phyloP scores from a whole-genome alignment of 2,797 vertebrate species.

The Rhinoraja longicauda region DNA sequence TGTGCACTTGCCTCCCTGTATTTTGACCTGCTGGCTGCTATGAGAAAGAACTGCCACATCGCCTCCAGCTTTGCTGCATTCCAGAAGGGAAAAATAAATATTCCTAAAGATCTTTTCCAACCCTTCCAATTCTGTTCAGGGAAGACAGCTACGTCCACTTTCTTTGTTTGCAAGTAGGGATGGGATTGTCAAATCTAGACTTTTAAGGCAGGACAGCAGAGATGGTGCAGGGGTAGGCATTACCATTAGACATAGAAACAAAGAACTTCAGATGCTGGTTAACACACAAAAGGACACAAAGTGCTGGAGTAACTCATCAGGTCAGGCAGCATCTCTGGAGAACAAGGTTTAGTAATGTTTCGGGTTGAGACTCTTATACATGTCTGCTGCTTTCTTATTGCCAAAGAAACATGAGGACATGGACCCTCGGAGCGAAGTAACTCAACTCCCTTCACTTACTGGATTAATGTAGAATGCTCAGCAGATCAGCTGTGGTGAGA shows the following conservation, averaged over 20 bases:
- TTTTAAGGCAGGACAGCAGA: neutral
- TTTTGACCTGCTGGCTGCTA: neutral
- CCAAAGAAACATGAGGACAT: neutral
- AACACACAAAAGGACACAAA: too few relatives aligned
- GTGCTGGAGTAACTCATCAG: too few relatives aligned
- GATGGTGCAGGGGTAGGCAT: too few relatives aligned
- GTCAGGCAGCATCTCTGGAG: too few relatives aligned
- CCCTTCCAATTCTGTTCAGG: neutral
- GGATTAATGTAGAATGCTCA: too few relatives aligned
- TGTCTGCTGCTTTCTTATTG: neutral
- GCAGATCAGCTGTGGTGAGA: too few relatives aligned
- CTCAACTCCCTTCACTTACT: neutral
- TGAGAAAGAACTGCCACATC: neutral
- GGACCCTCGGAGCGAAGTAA: neutral
- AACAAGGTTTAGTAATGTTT: too few relatives aligned
- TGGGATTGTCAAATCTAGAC: neutral
- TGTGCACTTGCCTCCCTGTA: neutral
- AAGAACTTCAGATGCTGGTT: too few relatives aligned
- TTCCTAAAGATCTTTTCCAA: neutral
- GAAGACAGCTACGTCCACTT: neutral
- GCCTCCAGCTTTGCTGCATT: neutral
- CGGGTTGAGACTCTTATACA: too few relatives aligned
- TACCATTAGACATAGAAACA: too few relatives aligned
- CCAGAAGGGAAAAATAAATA: neutral
- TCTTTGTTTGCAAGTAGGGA: neutral